Base-by-base conservation (phyloP, 2,888 invertebrate genomes). In the Frankliniella intonsa region DNA sequence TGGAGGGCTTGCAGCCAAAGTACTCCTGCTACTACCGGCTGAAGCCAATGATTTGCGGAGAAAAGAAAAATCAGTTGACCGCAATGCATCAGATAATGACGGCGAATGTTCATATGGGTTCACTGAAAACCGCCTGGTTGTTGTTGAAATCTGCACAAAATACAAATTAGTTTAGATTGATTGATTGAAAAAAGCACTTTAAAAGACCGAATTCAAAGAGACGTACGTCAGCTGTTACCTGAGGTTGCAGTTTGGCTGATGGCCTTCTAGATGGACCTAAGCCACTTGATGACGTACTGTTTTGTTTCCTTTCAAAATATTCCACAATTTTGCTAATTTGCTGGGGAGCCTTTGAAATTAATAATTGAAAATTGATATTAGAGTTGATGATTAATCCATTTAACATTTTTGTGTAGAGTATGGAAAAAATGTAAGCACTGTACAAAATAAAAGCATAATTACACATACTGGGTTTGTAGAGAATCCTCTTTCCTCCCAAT, bases 291-390 rank as follows among this genome's bases (percentile, higher is more conserved):
- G 22, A 22, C 11, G 22, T 76, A 5, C 87, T 86, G 14, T 87
- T 86, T 81, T 89, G 86, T 87, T 95, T 94, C 81, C 94, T 90
- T 88, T 96, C 96, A 88, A 96, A 96, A 88, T 96, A 96, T 86
- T 96, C 95, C 50, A 96, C 96, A 85, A 96, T 96, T 86, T 93
- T 92, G 81, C 94, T 93, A 85, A 95, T 95, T 87, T 94, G 92
- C 84, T 92, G 90, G 84, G 92, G 91, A 85, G 51, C 90, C 89
- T 82, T 90, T 90, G 50, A 92, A 90, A 80, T 51, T 55, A 38
- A 19, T 38, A 0, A 50, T 38, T 38, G 19, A 80, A 14, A 1
- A 80, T 80, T 80, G n/a, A 27, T 22, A 27, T n/a, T 22, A 80
- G 27, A 80, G 7, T 22, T 22, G n/a, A 50, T 19, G 49, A 80